Percentiles rank a stretch among this genome's conserved stretches.
Evolutionary conservation across 1,140 invertebrate genomes (phyloP).

Genomic region (Zaprionus camerounensis): DNA sequence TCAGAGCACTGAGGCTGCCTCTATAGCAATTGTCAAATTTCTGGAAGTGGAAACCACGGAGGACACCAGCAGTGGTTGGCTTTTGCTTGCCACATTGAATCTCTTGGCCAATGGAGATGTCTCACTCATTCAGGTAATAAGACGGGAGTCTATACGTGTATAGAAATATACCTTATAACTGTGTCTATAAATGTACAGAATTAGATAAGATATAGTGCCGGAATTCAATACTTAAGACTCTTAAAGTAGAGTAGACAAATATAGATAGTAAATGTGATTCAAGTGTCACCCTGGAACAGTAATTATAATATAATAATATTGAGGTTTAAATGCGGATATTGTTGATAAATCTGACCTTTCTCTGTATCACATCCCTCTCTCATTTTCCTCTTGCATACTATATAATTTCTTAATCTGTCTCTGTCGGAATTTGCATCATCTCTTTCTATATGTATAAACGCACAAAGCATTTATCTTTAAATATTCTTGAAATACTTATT

Average conservation of each 20-base stretch:
- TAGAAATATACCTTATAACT: constrained; percentile 70
- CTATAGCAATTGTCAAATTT: constrained; percentile 97
- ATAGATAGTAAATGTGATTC: background rate
- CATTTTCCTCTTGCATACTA: no score
- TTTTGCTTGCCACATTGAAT: constrained; percentile 96
- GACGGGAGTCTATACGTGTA: background rate
- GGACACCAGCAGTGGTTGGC: constrained; percentile 98
- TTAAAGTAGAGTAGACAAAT: background rate
- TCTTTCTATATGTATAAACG: background rate
- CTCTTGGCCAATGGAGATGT: constrained; percentile 93
- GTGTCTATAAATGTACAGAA: background rate
- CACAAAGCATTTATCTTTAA: background rate
- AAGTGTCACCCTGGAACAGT: background rate
- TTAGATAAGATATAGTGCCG: background rate
- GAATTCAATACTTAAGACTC: background rate
- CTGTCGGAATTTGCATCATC: background rate
- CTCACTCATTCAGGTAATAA: constrained; percentile 91
- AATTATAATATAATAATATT: no score
- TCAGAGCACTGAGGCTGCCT: constrained; percentile 97
- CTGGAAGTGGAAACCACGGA: constrained; percentile 96
- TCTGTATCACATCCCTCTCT: background rate
- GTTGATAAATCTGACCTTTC: background rate
- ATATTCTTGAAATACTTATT: background rate
- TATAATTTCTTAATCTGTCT: background rate
- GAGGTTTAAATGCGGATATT: no score